Percentiles rank a stretch among this genome's conserved stretches.
Evolutionary conservation across 1,140 invertebrate genomes (phyloP).

Genomic region (Drosophila eugracilis): DNA sequence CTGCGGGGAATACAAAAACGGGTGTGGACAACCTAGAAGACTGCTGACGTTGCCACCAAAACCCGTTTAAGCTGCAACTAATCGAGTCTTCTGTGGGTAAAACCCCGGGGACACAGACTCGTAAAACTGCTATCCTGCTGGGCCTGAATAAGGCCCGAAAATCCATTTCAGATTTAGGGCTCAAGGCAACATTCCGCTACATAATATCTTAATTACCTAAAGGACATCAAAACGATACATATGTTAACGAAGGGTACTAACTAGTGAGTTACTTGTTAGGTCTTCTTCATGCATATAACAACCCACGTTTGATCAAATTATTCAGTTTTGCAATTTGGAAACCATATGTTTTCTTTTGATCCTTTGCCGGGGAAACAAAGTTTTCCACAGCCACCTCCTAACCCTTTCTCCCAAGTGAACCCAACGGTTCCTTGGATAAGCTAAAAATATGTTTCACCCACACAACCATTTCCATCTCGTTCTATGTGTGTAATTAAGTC

Average conservation of each 20-base stretch:
- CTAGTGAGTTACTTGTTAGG: no score
- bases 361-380: conserved; percentile 4
- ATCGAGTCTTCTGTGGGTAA: conserved; percentile 11
- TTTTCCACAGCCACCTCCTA: neutral
- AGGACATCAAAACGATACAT: no score
- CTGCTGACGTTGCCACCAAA: conserved; percentile 29
- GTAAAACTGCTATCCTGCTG: conserved; percentile 14
- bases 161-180: neutral
- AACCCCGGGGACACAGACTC: conserved; percentile 16
- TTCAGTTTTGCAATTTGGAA: conserved; percentile 15
- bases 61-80: conserved; percentile 20
- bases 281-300: neutral
- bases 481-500: conserved; percentile 68
- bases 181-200: neutral
- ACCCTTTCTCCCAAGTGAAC: conserved; percentile 22
- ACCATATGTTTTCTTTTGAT: conserved; percentile 40
- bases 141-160: neutral
- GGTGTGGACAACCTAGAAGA: neutral
- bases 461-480: conserved; percentile 17
- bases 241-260: no score
- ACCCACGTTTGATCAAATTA: conserved; percentile 19
- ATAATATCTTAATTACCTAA: neutral
- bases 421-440: conserved; percentile 60
- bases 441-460: conserved; percentile 65
- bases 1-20: neutral